phyloP scores from a whole-genome alignment of 92 coral and sea anemone species.

The Metridium senile region DNA sequence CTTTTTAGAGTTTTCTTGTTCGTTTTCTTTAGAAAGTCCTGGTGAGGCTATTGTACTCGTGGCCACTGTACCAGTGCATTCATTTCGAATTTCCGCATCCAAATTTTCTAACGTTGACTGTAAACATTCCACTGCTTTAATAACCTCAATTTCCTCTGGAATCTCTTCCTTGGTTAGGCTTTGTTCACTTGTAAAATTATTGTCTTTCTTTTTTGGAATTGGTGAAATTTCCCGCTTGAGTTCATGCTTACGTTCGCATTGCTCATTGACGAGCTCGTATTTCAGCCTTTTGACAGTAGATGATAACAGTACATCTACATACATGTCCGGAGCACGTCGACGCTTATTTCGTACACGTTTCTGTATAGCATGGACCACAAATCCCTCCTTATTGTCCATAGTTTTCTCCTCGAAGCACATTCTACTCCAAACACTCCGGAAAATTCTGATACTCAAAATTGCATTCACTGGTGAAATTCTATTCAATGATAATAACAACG shows the following conservation, averaged over 20 bases:
- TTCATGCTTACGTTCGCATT: slow-evolving; percentile 9
- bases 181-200: background rate
- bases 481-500: slow-evolving; percentile 3
- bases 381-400: slow-evolving; percentile 57
- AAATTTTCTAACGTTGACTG: slow-evolving; percentile 15
- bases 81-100: slow-evolving; percentile 17
- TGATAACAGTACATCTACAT: slow-evolving; percentile 79
- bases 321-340: slow-evolving; percentile 96
- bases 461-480: slow-evolving; percentile 5
- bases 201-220: slow-evolving; percentile 9
- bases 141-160: slow-evolving; percentile 10
- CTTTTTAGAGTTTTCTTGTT: background rate
- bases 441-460: background rate
- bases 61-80: background rate
- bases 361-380: slow-evolving; percentile 78
- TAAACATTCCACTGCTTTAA: slow-evolving; percentile 37
- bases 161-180: background rate
- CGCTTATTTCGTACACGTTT: slow-evolving; percentile 90
- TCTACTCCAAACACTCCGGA: background rate
- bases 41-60: background rate
- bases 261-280: slow-evolving; percentile 71
- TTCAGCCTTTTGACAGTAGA: slow-evolving; percentile 91
- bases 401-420: slow-evolving; percentile 75
- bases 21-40: background rate
- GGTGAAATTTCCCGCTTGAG: slow-evolving; percentile 15